A percentile compares a stretch with the other conserved stretches of the same genome.
Evolutionary conservation across 1,140 invertebrate species (phyloP).

Genomic region (Fopius arisanus): DNA sequence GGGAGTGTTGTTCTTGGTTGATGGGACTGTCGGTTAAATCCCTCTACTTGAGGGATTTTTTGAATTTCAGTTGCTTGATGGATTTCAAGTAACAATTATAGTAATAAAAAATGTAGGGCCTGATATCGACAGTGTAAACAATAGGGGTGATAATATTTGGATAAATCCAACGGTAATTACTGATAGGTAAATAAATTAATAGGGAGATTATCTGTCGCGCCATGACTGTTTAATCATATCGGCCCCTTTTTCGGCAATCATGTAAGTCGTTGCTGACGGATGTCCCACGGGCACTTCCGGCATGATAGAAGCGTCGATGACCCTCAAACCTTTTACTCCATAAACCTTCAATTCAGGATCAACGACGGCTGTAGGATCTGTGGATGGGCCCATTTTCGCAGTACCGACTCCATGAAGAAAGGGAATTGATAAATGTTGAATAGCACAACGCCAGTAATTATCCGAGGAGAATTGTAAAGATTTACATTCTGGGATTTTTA

Average conservation of each 20-base stretch:
- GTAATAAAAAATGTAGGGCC: no score
- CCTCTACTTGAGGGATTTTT: no score
- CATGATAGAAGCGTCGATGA: constrained; percentile 81
- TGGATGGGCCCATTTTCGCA: constrained; percentile 65
- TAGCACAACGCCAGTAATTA: constrained; percentile 85
- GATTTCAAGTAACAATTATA: no score
- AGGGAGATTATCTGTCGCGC: no score
- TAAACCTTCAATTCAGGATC: constrained; percentile 68
- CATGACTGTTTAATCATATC: constrained; percentile 75
- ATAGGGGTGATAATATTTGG: no score
- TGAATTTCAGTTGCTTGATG: no score
- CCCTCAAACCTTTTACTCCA: constrained; percentile 73
- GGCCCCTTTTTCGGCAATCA: constrained; percentile 88
- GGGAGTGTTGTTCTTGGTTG: no score
- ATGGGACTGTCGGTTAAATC: no score
- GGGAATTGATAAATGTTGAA: constrained; percentile 84
- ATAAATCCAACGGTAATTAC: no score
- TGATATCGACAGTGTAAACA: no score
- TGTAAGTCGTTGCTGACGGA: constrained; percentile 76
- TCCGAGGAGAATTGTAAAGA: constrained; percentile 77
- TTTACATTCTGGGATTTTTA: constrained; percentile 80
- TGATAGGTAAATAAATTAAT: no score
- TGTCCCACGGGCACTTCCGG: constrained; percentile 77
- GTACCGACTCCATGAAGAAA: constrained; percentile 85
- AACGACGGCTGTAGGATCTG: constrained; percentile 56